Percentiles rank a stretch among this genome's conserved stretches.
These are phyloP conservation scores for Orchesellides sinensis DNA, from an alignment of 2,888 invertebrate genomes.

Conservation along the genomic window DNA sequence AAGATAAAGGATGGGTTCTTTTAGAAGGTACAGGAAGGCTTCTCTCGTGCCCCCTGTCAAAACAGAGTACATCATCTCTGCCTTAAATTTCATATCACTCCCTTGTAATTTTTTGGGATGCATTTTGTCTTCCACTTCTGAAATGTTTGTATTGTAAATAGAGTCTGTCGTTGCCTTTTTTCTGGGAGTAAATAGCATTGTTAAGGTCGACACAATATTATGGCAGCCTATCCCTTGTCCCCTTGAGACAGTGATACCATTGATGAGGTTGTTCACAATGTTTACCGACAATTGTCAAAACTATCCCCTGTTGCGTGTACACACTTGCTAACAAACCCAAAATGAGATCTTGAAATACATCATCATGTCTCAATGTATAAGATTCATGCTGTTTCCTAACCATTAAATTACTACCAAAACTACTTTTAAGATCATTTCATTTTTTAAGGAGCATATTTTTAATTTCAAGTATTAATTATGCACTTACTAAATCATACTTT, in stretches of 20 bases:
- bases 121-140: neutral
- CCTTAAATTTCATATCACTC: slow-evolving; percentile 21
- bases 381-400: slow-evolving; percentile 46
- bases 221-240: slow-evolving; percentile 26
- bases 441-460: too few species aligned
- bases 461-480: too few species aligned
- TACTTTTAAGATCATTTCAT: neutral
- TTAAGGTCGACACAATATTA: neutral
- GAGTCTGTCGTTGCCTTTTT: neutral
- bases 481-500: too few species aligned
- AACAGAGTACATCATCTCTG: slow-evolving; percentile 61
- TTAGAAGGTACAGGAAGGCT: slow-evolving; percentile 23
- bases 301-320: slow-evolving; percentile 53
- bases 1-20: slow-evolving; percentile 56
- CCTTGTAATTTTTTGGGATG: neutral
- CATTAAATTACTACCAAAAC: slow-evolving; percentile 30
- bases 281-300: slow-evolving; percentile 63
- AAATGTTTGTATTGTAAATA: neutral
- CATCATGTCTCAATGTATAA: slow-evolving; percentile 47
- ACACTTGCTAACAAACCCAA: slow-evolving; percentile 57
- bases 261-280: slow-evolving; percentile 65
- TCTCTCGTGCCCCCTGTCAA: slow-evolving; percentile 75
- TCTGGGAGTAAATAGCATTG: slow-evolving; percentile 4
- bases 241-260: slow-evolving; percentile 56
- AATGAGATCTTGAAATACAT: slow-evolving; percentile 40